Evolutionary conservation across 2,888 invertebrate species (phyloP), one percentile per base, ranked within the genome.

Genomic region (Tenodera sinensis): DNA sequence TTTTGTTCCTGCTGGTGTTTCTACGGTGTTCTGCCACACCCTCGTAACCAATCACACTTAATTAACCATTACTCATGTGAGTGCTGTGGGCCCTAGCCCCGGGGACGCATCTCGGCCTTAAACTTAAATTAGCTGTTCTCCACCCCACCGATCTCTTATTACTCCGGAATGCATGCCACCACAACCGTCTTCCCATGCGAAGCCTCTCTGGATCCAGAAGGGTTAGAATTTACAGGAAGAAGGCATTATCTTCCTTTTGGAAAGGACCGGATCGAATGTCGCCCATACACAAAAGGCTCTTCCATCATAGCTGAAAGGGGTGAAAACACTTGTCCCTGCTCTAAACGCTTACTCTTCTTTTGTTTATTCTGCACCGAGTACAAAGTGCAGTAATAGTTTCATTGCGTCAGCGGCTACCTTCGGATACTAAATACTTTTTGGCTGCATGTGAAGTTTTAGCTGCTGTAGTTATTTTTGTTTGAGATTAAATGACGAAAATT

Each of bases 1-100:
- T 71, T 71, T 71, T 71, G 25, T 71, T 71, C 54, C 54, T 71
- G 20, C 54, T 71, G 20, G 54, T 71, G 54, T 71, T 71, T 71
- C 54, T 71, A 71, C 54, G 6, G 54, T 25, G 54, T 81, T 9
- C 81, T 28, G 81, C 81, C 86, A 86, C 86, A 86, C 86, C 86
- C 86, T 86, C 81, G 15, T 81, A 81, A 81, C 71, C 54, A 81
- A 81, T 86, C 86, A 86, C 28, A 86, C 86, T 86, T 86, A 86
- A 86, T 86, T 86, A 86, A 71, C 81, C 86, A 81, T 81, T 47
- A 30, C 86, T 86, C 8, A 71, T 28, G 81, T 30, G 81, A 86
- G 30, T 85, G 85, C 85, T 71, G 47, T n/a, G 28, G 71, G 85
- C 28, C 28, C 71, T 54, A 71, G 54, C 71, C 28, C 27, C 14